Base-by-base conservation (phyloP, 2,113 vertebrate species). In the Poicephalus gulielmi region DNA sequence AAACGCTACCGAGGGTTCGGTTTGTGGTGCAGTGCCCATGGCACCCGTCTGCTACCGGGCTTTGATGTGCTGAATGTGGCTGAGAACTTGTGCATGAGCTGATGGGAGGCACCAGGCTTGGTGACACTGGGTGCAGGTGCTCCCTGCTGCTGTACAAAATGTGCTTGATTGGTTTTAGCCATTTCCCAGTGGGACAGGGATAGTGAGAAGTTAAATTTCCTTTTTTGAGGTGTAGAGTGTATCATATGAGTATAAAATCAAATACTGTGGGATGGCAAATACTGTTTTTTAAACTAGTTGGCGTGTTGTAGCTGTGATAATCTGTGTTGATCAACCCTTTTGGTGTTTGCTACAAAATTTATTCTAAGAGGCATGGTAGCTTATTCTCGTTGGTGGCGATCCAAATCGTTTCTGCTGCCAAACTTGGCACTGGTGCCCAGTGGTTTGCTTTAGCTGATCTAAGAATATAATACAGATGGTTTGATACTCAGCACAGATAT, bases 291-390 rank as follows among this genome's bases (percentile, higher is more conserved):
- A 95, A 95, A 89, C 69, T 95, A 91, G 89, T 79, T 97, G 95
- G 94, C 96, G 95, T 92, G 91, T 92, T 95, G 94, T 97, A 92
- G 93, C 96, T 96, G 96, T 95, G 96, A 96, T 97, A 95, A 95
- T 95, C 95, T 95, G 96, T 96, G 96, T 97, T 97, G 96, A 97
- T 97, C 96, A 97, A 96, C 95, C 96, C 95, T 97, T 95, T 97
- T 94, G 94, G 93, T 97, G 95, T 97, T 97, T 97, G 95, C 95
- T 97, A 89, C 70, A 95, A 91, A 96, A 95, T 96, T 82, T 95
- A 89, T 97, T 95, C 96, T 89, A 85, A 95, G 89, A 97, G 96
- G 89, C 96, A 95, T 95, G 96, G 96, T 95, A 87, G 94, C 96
- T 97, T 89, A 3, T 94, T 92, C 89, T 87, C 3, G 9, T 91